These are phyloP conservation scores for Drosophila varians DNA, from an alignment of 1,140 invertebrate genomes.

Conservation along the genomic window DNA sequence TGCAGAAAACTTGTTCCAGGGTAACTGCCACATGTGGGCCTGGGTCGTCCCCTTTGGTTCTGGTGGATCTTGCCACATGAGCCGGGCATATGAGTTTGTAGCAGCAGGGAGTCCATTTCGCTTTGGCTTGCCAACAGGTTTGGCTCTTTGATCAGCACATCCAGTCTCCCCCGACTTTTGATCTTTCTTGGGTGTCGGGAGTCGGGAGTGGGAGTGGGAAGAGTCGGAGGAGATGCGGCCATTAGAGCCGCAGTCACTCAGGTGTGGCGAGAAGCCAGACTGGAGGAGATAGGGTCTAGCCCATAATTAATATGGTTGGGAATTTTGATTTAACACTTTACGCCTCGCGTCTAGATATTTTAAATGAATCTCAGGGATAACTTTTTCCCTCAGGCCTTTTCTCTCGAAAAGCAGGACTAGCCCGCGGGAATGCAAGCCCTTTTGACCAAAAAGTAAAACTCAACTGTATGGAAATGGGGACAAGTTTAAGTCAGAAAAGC, in stretches of 20 bases:
- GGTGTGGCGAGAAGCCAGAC: slow-evolving; percentile 59
- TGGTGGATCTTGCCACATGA: slow-evolving; percentile 48
- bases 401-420: neutral
- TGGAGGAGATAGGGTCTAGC: slow-evolving; percentile 16
- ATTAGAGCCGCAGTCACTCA: slow-evolving; percentile 69
- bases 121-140: slow-evolving; percentile 41
- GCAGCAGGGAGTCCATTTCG: slow-evolving; percentile 37
- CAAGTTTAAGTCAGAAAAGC: slow-evolving; percentile 38
- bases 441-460: slow-evolving; percentile 54
- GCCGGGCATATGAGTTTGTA: slow-evolving; percentile 13
- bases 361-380: no score
- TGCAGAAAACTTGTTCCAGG: neutral
- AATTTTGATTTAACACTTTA: slow-evolving; percentile 54
- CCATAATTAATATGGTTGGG: slow-evolving; percentile 52
- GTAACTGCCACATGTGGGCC: slow-evolving; percentile 36
- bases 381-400: neutral
- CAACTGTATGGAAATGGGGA: slow-evolving; percentile 50
- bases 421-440: slow-evolving; percentile 5
- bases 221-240: slow-evolving; percentile 61
- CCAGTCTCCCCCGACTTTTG: slow-evolving; percentile 50
- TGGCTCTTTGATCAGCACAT: slow-evolving; percentile 43
- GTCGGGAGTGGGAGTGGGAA: slow-evolving; percentile 11
- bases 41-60: slow-evolving; percentile 6
- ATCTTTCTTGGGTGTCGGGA: slow-evolving; percentile 48
- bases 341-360: no score